phyloP scores from a whole-genome alignment of 1,140 invertebrate genomes.

The Rhagoletis pomonella region DNA sequence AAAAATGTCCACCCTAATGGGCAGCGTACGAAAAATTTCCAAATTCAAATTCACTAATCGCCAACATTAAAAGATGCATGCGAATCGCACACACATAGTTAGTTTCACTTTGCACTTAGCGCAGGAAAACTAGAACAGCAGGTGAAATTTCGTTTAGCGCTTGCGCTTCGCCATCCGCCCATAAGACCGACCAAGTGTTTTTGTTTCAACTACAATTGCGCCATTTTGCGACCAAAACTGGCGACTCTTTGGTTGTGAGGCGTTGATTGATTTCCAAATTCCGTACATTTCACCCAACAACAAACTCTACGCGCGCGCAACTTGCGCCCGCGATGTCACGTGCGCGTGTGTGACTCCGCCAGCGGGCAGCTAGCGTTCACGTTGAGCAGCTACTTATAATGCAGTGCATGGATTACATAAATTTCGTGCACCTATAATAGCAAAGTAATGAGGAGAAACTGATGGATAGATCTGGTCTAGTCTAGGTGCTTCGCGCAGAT shows the following conservation, averaged over 20 bases:
- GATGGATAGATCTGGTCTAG: conserved; percentile 33
- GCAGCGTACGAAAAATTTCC: background rate
- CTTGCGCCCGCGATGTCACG: conserved; percentile 62
- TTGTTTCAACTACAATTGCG: conserved; percentile 31
- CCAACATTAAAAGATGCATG: background rate
- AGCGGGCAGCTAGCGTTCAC: background rate
- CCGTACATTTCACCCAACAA: conserved; percentile 7
- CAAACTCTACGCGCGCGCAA: background rate
- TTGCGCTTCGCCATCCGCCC: conserved; percentile 13
- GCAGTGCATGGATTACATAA: conserved; percentile 34
- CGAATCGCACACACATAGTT: background rate
- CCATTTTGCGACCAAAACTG: conserved; percentile 48
- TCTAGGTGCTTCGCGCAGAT: background rate
- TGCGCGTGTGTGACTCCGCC: conserved; percentile 59
- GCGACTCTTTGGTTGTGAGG: background rate
- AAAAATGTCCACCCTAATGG: conserved; percentile 29
- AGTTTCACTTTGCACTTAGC: conserved; percentile 67
- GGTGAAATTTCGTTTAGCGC: conserved; percentile 67
- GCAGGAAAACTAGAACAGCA: conserved; percentile 72
- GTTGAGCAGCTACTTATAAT: conserved; percentile 12
- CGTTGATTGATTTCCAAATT: conserved; percentile 51
- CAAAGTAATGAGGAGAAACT: conserved; percentile 51
- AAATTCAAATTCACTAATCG: background rate
- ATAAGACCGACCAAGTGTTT: background rate
- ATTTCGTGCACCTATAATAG: conserved; percentile 36